These are phyloP conservation scores for Rhadinocentrus ornatus DNA, from an alignment of 2,797 vertebrate genomes.

Conservation along the genomic window DNA sequence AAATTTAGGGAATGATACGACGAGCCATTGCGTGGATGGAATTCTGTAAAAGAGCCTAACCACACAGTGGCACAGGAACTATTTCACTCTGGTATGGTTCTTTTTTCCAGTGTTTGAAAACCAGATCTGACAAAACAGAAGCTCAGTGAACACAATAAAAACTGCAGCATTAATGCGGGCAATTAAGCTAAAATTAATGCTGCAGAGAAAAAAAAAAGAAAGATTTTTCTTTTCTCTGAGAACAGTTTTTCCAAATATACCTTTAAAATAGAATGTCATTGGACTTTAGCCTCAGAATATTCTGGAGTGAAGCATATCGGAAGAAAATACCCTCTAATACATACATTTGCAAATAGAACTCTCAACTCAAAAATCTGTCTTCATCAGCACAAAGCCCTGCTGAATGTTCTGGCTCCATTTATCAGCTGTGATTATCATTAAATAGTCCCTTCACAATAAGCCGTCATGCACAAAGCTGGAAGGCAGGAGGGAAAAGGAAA, in stretches of 20 bases:
- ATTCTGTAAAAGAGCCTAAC: slow-evolving; percentile 85
- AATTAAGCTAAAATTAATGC: not conserved
- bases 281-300: slow-evolving; percentile 9
- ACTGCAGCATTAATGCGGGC: not conserved
- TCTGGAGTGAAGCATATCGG: slow-evolving; percentile 6
- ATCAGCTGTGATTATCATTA: slow-evolving; percentile 16
- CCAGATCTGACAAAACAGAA: slow-evolving; percentile 28
- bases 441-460: slow-evolving; percentile 71
- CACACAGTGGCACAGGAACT: slow-evolving; percentile 48
- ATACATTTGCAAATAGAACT: slow-evolving; percentile 5
- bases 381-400: slow-evolving; percentile 17
- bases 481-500: slow-evolving; percentile 88
- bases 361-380: slow-evolving; percentile 12
- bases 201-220: not conserved
- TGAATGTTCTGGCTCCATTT: slow-evolving; percentile 34
- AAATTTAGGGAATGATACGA: slow-evolving; percentile 47
- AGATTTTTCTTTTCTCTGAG: not conserved
- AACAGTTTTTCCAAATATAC: not conserved
- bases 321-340: slow-evolving; percentile 19
- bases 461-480: slow-evolving; percentile 81
- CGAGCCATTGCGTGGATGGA: slow-evolving; percentile 80
- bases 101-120: slow-evolving; percentile 14
- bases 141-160: not conserved
- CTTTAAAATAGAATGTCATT: not conserved
- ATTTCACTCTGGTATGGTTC: slow-evolving; percentile 23